A percentile compares a stretch with the other conserved stretches of the same genome.
Conservation (phyloP, 2,113 vertebrate genomes). For the Phasianus colchicus region DNA sequence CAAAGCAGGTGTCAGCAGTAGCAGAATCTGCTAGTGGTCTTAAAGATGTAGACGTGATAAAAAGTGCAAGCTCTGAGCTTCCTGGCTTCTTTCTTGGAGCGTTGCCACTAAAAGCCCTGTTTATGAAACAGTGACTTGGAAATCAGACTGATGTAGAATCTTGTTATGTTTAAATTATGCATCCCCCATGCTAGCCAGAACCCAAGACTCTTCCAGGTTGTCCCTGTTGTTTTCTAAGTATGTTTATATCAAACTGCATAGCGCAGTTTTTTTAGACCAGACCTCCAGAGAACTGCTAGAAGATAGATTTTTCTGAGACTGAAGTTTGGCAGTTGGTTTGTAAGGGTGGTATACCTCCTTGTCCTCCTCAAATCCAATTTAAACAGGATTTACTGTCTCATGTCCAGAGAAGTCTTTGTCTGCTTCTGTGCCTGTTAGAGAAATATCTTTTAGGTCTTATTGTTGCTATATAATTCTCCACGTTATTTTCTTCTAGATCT, state of each 20-base stretch:
- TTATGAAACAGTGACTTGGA: not conserved
- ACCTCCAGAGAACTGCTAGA: not conserved
- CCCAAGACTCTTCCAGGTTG: not conserved
- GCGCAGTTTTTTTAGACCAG: not conserved
- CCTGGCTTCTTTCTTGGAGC: not conserved
- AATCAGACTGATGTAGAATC: not conserved
- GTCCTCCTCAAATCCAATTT: not conserved
- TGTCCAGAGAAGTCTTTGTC: not conserved
- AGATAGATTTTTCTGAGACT: not conserved
- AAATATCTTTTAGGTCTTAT: not conserved
- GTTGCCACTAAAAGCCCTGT: not conserved
- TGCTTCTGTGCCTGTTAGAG: not conserved
- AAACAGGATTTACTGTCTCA: not conserved
- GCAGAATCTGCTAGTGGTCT: not conserved
- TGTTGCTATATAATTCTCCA: not conserved
- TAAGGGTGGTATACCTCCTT: not conserved
- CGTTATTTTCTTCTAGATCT: slow-evolving; percentile 83
- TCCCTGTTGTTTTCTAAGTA: not conserved
- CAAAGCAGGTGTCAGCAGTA: not conserved
- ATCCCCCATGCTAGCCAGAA: not conserved
- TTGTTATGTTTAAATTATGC: not conserved
- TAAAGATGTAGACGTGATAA: not conserved
- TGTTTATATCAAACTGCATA: not conserved
- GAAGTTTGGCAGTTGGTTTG: not conserved
- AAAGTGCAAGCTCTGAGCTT: not conserved